These are phyloP conservation scores for Halcyon malimbica DNA, from an alignment of 2,113 vertebrate genomes.

Conservation along the genomic window DNA sequence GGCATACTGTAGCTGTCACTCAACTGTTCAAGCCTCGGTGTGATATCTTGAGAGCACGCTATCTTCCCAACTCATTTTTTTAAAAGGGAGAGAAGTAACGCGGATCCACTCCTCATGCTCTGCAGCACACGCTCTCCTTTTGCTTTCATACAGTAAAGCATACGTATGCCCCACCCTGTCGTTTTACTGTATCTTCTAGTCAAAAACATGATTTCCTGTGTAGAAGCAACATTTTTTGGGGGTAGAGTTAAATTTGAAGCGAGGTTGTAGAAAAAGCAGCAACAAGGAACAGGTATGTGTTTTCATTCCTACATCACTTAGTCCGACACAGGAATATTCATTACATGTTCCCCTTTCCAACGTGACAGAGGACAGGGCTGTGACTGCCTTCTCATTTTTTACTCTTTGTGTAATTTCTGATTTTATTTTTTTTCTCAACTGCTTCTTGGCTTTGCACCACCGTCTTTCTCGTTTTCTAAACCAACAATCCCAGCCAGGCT, in stretches of 20 bases:
- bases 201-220: constrained; percentile 57
- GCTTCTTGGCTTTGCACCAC: constrained; percentile 5
- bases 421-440: not conserved
- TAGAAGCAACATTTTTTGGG: not conserved
- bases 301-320: not conserved
- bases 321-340: not conserved
- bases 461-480: not conserved
- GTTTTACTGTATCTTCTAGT: constrained; percentile 23
- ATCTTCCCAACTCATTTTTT: not conserved
- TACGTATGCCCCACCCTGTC: constrained; percentile 27
- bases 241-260: not conserved
- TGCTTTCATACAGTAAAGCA: not conserved
- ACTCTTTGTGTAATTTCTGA: not conserved
- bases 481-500: not conserved
- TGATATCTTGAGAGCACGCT: not conserved
- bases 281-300: not conserved
- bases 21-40: not conserved
- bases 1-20: not conserved
- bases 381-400: not conserved
- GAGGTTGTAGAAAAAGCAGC: not conserved
- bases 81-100: not conserved
- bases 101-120: not conserved
- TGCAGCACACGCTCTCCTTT: not conserved
- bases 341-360: not conserved
- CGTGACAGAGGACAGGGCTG: not conserved